Evolutionary conservation across 53 echinoderm and acorn worm species (phyloP).

Genomic region (Crossaster papposus): DNA sequence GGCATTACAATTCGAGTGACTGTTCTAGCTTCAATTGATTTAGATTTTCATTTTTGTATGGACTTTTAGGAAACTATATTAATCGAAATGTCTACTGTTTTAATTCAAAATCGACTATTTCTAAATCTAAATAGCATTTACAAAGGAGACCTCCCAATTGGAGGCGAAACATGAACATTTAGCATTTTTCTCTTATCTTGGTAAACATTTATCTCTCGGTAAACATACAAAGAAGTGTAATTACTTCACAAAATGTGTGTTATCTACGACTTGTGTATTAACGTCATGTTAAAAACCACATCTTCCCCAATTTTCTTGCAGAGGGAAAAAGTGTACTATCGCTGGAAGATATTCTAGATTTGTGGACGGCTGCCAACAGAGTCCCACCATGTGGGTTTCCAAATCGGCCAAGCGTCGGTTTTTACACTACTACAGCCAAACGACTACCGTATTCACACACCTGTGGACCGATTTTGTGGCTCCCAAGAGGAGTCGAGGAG

Average conservation of each 20-base stretch:
- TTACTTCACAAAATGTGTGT: not conserved
- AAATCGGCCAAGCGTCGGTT: not conserved
- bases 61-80: not conserved
- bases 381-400: not conserved
- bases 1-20: not conserved
- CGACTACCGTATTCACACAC: not conserved
- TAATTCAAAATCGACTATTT: not conserved
- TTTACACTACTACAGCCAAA: not conserved
- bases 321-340: not conserved
- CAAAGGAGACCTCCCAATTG: not conserved
- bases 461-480: slow-evolving; percentile 1
- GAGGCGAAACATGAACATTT: not conserved
- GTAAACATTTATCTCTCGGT: not conserved
- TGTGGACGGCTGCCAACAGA: not conserved
- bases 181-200: not conserved
- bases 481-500: not conserved
- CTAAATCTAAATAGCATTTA: not conserved
- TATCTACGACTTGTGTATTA: not conserved
- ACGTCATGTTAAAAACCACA: not conserved
- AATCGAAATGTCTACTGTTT: not conserved
- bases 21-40: not conserved
- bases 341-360: not conserved
- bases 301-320: not conserved
- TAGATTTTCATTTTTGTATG: not conserved
- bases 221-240: not conserved